These are phyloP conservation scores for Boloria euphrosyne DNA, from an alignment of 2,888 invertebrate genomes.

Conservation along the genomic window DNA sequence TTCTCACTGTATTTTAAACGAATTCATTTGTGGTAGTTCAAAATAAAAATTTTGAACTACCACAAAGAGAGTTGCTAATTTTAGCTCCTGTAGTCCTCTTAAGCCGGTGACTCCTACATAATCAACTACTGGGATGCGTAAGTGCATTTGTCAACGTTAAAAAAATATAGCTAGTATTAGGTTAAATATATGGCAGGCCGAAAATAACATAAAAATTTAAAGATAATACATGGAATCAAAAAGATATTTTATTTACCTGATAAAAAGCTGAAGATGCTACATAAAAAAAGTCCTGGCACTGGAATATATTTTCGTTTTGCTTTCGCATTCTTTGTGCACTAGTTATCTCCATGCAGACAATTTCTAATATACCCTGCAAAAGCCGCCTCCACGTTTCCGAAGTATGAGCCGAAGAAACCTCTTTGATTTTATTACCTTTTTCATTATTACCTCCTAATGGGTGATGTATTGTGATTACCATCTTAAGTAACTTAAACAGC, in stretches of 20 bases:
- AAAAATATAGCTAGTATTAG: too few species aligned
- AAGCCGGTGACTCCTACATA: too few species aligned
- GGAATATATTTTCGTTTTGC: slow-evolving; percentile 50
- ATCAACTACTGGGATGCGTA: too few species aligned
- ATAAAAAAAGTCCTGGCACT: slow-evolving; percentile 53
- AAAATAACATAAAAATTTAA: slow-evolving; percentile 47
- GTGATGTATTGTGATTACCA: slow-evolving; percentile 66
- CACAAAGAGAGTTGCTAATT: too few species aligned
- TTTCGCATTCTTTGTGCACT: slow-evolving; percentile 59
- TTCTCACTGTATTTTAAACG: too few species aligned
- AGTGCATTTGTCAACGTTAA: too few species aligned
- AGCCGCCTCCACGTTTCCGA: slow-evolving; percentile 68
- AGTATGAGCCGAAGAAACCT: slow-evolving; percentile 61
- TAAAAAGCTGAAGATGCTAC: slow-evolving; percentile 66
- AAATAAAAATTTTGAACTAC: too few species aligned
- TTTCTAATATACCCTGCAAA: slow-evolving; percentile 63
- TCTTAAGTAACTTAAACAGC: slow-evolving; percentile 62
- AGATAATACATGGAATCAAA: slow-evolving; percentile 10
- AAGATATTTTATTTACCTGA: slow-evolving; percentile 54
- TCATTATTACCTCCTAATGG: slow-evolving; percentile 53
- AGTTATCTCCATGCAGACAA: slow-evolving; percentile 62
- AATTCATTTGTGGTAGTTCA: too few species aligned
- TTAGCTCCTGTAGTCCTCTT: too few species aligned
- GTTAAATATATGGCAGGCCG: too few species aligned
- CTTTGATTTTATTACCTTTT: slow-evolving; percentile 45